Evolutionary conservation across 2,113 vertebrate species (phyloP), one percentile per base, ranked within the genome.

Genomic region (Patagioenas fasciata): DNA sequence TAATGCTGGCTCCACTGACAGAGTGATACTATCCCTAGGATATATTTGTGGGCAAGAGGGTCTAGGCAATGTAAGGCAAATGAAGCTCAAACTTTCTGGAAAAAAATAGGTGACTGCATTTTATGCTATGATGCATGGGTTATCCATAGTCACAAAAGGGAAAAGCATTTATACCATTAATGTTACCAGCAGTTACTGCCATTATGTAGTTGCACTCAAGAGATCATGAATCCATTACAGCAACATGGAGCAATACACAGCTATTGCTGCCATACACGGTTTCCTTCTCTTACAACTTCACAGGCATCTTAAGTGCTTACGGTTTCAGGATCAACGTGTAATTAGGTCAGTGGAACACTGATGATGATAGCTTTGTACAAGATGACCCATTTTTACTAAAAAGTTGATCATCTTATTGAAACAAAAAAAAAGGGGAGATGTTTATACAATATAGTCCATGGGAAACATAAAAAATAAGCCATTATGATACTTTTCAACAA

Each of bases 291-390:
- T 79, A 80, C 57, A 93, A 93, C 75, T 93, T 83, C 92, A 80
- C 1, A 34, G 61, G 34, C 79, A 85, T 77, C 89, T 93, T 65
- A 91, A 89, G 26, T 32, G 84, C 94, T 95, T 77, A 89, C 38
- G 1, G 74, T 85, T 91, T 94, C 94, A 96, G 91, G 82, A 95
- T 90, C 91, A 84, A 79, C 38, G 2, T 92, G 83, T 91, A 97
- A 96, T 94, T 96, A 96, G 95, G 93, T 93, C 95, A 97, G 93
- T 96, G 88, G 93, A 93, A 94, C 94, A 92, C 72, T 89, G 88
- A 95, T 88, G 91, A 93, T 87, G 73, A 92, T 58, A 96, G 93
- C 92, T 95, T 89, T 62, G 75, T 92, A 96, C 93, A 89, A 60
- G 81, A 91, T 94, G 95, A 96, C 90, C 93, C 69, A 94, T 91